Percentiles rank a stretch among this genome's conserved stretches.
These are phyloP conservation scores for Onychomys arenicola DNA, from an alignment of 2,797 vertebrate genomes.

Conservation along the genomic window DNA sequence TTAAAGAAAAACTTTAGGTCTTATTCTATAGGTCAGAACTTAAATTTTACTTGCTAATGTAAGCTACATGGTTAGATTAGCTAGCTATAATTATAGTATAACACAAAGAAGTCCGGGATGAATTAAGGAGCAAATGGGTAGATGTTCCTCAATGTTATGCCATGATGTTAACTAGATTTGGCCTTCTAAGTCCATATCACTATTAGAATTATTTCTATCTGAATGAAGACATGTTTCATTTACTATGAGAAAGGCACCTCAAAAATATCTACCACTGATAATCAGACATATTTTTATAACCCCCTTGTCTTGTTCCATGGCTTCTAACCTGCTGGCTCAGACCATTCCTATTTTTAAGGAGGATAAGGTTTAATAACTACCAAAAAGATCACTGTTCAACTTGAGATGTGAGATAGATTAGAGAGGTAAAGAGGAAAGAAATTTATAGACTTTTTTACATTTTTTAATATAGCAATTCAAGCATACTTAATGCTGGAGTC, in stretches of 20 bases:
- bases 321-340: too few relatives aligned
- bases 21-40: not conserved
- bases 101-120: conserved; percentile 13
- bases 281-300: not conserved
- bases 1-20: conserved; percentile 16
- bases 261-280: not conserved
- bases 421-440: not conserved
- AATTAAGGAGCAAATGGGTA: not conserved
- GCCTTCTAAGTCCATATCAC: not conserved
- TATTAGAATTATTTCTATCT: not conserved
- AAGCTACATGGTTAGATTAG: conserved; percentile 14
- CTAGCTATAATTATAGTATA: conserved; percentile 3
- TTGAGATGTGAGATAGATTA: not conserved
- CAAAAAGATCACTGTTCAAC: not conserved
- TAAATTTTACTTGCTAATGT: not conserved
- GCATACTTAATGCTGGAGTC: not conserved
- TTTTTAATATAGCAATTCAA: not conserved
- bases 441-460: not conserved
- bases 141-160: conserved; percentile 12
- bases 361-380: not conserved
- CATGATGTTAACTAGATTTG: not conserved
- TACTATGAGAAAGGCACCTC: not conserved
- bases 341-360: not conserved
- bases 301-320: not conserved
- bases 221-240: not conserved